A percentile compares a stretch with the other conserved stretches of the same genome.
Conservation (phyloP, 1,140 invertebrate species). For the Dendrolimus punctatus region DNA sequence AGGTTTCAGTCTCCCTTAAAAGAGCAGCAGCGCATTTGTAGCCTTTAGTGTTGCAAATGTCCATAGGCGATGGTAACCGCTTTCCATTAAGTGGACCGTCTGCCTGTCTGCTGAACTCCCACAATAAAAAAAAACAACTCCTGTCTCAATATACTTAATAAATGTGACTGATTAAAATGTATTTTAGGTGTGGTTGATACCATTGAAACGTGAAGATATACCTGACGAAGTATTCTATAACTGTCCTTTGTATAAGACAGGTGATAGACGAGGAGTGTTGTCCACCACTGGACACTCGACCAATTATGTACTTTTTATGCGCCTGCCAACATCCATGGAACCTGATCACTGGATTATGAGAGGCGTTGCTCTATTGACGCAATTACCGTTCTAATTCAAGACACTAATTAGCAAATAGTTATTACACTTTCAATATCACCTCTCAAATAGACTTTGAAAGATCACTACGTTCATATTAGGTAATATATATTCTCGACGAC, state of each 20-base stretch:
- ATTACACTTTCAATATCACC: neutral
- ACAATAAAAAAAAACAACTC: too few relatives aligned
- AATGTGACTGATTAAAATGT: neutral
- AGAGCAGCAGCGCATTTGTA: too few relatives aligned
- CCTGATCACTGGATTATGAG: constrained; percentile 91
- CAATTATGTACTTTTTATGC: constrained; percentile 90
- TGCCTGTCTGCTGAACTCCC: too few relatives aligned
- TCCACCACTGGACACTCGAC: constrained; percentile 95
- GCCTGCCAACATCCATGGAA: constrained; percentile 76
- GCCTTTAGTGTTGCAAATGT: too few relatives aligned
- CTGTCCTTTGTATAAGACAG: constrained; percentile 93
- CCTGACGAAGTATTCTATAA: constrained; percentile 75
- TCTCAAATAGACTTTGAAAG: neutral
- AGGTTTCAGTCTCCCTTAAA: too few relatives aligned
- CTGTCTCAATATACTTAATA: neutral
- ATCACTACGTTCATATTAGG: too few relatives aligned
- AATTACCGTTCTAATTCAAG: constrained; percentile 72
- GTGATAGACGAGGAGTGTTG: constrained; percentile 85
- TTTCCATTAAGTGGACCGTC: too few relatives aligned
- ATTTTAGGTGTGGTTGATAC: constrained; percentile 83
- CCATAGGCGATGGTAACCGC: too few relatives aligned
- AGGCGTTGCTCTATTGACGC: constrained; percentile 88
- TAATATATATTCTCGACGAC: too few relatives aligned
- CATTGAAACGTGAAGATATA: constrained; percentile 80
- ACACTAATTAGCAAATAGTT: neutral